Conservation (phyloP, 2,113 vertebrate genomes). For the Rhynchomys soricoides region DNA sequence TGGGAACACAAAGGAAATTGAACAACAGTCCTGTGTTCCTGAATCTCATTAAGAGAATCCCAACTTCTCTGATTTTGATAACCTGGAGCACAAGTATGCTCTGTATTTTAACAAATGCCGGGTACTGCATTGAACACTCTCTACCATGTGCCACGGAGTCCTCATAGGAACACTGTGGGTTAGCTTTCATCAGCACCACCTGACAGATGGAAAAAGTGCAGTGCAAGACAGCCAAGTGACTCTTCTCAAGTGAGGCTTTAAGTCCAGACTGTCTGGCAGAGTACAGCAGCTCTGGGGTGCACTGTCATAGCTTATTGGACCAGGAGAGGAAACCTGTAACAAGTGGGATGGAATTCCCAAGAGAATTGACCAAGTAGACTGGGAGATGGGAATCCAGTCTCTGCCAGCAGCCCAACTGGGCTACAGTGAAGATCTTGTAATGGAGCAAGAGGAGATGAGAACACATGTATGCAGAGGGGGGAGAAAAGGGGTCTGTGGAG, state of each 20-base stretch:
- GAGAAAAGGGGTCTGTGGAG: neutral
- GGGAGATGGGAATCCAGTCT: neutral
- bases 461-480: fast-evolving
- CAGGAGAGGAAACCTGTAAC: neutral
- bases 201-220: neutral
- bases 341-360: neutral
- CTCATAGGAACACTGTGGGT: neutral
- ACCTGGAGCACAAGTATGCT: neutral
- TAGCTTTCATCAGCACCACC: neutral
- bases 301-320: neutral
- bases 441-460: neutral
- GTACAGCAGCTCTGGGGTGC: neutral
- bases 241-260: neutral
- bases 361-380: no score
- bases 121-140: neutral
- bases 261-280: neutral
- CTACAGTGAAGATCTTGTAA: neutral
- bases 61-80: neutral
- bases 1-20: neutral
- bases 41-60: neutral
- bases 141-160: neutral
- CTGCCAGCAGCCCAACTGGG: neutral
- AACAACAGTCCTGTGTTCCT: neutral
- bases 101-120: no score
- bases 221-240: neutral